A percentile compares a stretch with the other conserved stretches of the same genome.
Conservation (phyloP, 2,113 vertebrate genomes). For the Caretta caretta region DNA sequence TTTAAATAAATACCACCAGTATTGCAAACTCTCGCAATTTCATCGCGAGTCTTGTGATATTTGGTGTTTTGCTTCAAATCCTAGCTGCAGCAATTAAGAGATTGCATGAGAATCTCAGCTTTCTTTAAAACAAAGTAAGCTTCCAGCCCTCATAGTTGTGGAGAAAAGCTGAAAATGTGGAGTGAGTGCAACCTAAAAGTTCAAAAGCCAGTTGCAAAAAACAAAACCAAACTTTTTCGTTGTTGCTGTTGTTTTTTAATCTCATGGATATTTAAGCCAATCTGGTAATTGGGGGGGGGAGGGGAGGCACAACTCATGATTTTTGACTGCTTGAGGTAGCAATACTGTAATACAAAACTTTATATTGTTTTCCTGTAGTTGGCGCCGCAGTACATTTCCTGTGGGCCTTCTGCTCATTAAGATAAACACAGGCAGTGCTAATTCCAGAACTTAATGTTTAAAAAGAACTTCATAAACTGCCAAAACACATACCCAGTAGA, state of each 20-base stretch:
- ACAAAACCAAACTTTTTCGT: background rate
- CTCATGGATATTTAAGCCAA: no score
- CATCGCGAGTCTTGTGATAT: background rate
- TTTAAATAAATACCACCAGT: background rate
- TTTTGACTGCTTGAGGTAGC: background rate
- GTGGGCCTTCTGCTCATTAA: background rate
- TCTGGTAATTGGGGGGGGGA: background rate
- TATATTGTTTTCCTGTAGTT: background rate
- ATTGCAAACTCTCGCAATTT: background rate
- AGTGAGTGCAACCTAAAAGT: background rate
- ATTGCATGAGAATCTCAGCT: background rate
- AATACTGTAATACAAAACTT: background rate
- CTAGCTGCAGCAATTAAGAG: background rate
- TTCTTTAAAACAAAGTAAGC: background rate
- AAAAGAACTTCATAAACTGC: background rate
- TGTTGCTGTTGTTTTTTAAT: background rate
- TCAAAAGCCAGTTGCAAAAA: background rate
- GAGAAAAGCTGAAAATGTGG: background rate
- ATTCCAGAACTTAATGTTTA: background rate
- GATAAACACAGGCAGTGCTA: background rate
- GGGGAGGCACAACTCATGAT: background rate
- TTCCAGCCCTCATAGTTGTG: background rate
- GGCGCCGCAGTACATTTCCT: background rate
- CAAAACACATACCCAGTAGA: fast-evolving
- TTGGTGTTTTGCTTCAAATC: background rate